These are phyloP conservation scores for Himalopsyche phryganea DNA, from an alignment of 1,140 invertebrate species.

Conservation along the genomic window DNA sequence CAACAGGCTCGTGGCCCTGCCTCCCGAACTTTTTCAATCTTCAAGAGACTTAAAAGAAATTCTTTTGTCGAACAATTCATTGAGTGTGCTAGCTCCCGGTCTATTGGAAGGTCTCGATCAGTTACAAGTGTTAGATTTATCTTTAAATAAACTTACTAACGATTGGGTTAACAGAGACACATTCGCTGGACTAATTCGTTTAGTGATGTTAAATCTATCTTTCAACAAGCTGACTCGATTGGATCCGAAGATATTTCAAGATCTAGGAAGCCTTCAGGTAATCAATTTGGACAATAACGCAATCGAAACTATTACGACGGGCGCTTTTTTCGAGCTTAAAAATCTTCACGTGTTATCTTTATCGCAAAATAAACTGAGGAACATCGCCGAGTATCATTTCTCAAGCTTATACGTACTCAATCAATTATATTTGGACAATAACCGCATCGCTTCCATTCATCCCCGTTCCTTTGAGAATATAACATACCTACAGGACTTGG, in stretches of 20 bases:
- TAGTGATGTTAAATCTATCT: slow-evolving; percentile 75
- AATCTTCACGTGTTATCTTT: slow-evolving; percentile 73
- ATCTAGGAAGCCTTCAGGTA: slow-evolving; percentile 72
- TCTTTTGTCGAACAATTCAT: slow-evolving; percentile 77
- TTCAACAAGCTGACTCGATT: slow-evolving; percentile 69
- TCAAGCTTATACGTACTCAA: slow-evolving; percentile 70
- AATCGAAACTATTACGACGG: slow-evolving; percentile 68
- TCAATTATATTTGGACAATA: slow-evolving; percentile 72
- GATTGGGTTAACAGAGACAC: slow-evolving; percentile 78
- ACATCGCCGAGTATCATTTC: slow-evolving; percentile 68
- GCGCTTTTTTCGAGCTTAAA: slow-evolving; percentile 69
- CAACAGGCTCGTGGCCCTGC: slow-evolving; percentile 73
- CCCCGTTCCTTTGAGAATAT: slow-evolving; percentile 75
- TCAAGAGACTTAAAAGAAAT: slow-evolving; percentile 68
- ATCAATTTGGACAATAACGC: slow-evolving; percentile 74
- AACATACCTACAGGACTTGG: slow-evolving; percentile 73
- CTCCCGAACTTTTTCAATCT: slow-evolving; percentile 72
- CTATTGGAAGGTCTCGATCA: slow-evolving; percentile 73
- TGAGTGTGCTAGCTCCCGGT: slow-evolving; percentile 73
- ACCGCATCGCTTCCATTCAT: slow-evolving; percentile 65
- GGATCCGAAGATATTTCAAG: slow-evolving; percentile 71
- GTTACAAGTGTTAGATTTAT: slow-evolving; percentile 74
- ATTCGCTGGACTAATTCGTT: slow-evolving; percentile 68
- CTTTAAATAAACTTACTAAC: slow-evolving; percentile 71
- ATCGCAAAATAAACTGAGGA: slow-evolving; percentile 67